Percentiles rank a stretch among this genome's conserved stretches.
Conservation (phyloP, 2,888 invertebrate species). For the Brachyptera risi region DNA sequence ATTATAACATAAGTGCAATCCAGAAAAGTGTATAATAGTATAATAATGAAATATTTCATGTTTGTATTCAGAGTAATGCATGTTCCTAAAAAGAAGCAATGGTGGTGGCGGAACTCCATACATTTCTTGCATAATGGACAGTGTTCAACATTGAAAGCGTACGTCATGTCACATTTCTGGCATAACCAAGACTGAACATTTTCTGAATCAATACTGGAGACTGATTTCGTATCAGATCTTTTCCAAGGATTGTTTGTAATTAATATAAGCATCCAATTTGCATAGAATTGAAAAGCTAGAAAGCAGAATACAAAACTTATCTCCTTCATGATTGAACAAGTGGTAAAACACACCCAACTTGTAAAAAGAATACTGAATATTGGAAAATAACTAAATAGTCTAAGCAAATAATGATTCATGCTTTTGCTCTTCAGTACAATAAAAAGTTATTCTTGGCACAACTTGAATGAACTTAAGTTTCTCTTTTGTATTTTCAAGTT, state of each 20-base stretch:
- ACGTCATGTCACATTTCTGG: conserved; percentile 21
- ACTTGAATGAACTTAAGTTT: no score
- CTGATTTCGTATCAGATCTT: not conserved
- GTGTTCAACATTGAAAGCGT: conserved; percentile 24
- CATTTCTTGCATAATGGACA: conserved; percentile 29
- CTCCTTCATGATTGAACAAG: not conserved
- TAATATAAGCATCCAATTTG: conserved; percentile 25
- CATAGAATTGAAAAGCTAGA: conserved; percentile 25
- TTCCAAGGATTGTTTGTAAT: conserved; percentile 7
- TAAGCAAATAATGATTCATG: not conserved
- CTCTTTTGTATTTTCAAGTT: no score
- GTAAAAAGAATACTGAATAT: conserved; percentile 22
- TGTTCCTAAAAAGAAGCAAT: conserved; percentile 29
- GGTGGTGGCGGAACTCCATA: conserved; percentile 25
- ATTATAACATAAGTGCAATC: conserved; percentile 13
- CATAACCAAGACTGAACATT: conserved; percentile 26
- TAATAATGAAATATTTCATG: conserved; percentile 26
- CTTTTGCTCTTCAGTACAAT: no score
- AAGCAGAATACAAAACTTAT: conserved; percentile 18
- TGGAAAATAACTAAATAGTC: conserved; percentile 16
- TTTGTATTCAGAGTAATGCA: conserved; percentile 26
- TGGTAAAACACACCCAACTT: conserved; percentile 11
- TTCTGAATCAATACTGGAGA: not conserved
- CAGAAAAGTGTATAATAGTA: conserved; percentile 24
- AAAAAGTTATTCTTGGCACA: no score